Evolutionary conservation across 2,113 vertebrate genomes (phyloP).

Genomic region (Xiphorhynchus elegans): DNA sequence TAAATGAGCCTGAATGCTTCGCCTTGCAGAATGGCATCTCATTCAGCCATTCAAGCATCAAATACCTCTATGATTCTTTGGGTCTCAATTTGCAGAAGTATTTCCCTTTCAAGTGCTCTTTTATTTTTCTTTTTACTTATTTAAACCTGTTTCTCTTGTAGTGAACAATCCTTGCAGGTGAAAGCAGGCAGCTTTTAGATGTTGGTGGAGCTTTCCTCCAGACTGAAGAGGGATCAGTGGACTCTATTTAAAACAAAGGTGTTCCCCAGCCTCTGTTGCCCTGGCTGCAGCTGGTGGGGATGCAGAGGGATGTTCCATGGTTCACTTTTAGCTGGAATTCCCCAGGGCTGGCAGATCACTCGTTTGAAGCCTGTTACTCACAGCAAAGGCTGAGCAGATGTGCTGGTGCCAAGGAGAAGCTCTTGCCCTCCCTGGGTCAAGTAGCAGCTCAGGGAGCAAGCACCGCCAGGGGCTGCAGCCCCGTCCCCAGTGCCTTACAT

Average conservation of each 20-base stretch:
- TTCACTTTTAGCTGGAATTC: not conserved
- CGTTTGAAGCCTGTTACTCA: accelerated
- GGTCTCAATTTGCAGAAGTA: conserved; percentile 41
- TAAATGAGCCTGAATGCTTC: not conserved
- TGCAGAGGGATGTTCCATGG: not conserved
- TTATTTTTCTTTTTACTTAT: conserved; percentile 45
- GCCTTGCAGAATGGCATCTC: conserved; percentile 50
- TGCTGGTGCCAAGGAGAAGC: not conserved
- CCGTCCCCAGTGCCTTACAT: not conserved
- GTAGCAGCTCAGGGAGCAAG: not conserved
- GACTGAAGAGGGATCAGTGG: not conserved
- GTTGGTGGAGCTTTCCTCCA: not conserved
- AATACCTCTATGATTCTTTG: conserved; percentile 53
- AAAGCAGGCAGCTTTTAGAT: not conserved
- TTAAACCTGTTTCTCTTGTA: conserved; percentile 50
- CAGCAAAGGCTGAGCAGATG: not conserved
- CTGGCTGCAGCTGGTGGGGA: not conserved
- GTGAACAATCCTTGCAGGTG: not conserved
- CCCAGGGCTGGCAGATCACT: accelerated
- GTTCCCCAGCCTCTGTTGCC: not conserved
- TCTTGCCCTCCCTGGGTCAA: not conserved
- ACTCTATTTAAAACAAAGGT: not conserved
- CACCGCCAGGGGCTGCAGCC: not conserved
- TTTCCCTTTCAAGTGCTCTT: conserved; percentile 40
- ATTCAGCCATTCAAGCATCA: conserved; percentile 16